Conservation (phyloP, 2,888 invertebrate genomes). For the Ophion obscuratus region DNA sequence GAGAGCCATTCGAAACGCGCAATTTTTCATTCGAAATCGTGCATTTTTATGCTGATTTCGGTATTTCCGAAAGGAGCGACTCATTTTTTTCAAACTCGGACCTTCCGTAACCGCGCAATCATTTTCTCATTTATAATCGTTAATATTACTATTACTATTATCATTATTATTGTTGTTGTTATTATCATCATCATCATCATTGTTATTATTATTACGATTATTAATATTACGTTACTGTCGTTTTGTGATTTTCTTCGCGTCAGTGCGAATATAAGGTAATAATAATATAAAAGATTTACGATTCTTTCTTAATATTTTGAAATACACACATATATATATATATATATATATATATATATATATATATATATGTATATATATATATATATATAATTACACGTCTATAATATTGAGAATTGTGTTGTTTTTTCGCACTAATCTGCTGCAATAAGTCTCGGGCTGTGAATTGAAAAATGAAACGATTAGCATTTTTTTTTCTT, state of each 20-base stretch:
- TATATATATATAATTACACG: conserved; percentile 69
- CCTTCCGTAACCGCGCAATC: conserved; percentile 68
- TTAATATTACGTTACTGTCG: conserved; percentile 41
- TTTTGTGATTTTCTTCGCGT: conserved; percentile 28
- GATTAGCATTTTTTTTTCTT: conserved; percentile 21
- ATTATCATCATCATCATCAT: conserved; percentile 46
- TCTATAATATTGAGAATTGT: conserved; percentile 69
- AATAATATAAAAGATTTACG: conserved; percentile 45
- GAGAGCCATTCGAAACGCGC: neutral
- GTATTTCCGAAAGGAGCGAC: conserved; percentile 6
- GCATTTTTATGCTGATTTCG: neutral
- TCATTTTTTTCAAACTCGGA: conserved; percentile 45
- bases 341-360: conserved; percentile 73
- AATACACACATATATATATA: conserved; percentile 70
- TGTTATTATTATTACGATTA: conserved; percentile 40
- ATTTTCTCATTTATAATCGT: conserved; percentile 50
- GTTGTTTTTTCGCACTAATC: conserved; percentile 32
- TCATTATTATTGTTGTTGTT: conserved; percentile 20
- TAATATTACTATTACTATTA: conserved; percentile 30
- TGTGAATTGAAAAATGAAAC: conserved; percentile 40
- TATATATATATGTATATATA: conserved; percentile 69
- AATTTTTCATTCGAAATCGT: neutral
- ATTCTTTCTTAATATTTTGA: conserved; percentile 5
- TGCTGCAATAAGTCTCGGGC: conserved; percentile 47
- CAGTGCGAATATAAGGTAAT: conserved; percentile 34